Percentiles rank a stretch among this genome's conserved stretches.
These are phyloP conservation scores for Callocephalon fimbriatum DNA, from an alignment of 2,113 vertebrate species.

Conservation along the genomic window DNA sequence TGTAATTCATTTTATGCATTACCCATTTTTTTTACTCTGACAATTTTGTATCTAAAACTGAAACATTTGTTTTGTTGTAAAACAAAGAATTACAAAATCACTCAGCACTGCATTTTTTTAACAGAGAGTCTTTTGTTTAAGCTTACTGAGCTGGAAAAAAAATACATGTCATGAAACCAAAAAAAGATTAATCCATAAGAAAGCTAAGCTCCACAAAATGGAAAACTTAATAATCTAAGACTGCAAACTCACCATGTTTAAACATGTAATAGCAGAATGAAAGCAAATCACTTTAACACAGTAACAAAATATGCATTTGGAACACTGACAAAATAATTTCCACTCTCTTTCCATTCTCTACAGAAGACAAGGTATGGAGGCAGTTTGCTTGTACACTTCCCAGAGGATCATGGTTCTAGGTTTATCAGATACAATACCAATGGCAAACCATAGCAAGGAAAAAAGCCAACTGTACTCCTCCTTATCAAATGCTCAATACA, in stretches of 20 bases:
- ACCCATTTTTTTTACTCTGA: neutral
- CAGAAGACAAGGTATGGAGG: neutral
- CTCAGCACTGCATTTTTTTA: neutral
- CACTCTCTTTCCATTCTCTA: neutral
- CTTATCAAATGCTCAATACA: neutral
- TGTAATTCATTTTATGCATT: neutral
- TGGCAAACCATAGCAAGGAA: neutral
- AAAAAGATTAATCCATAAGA: neutral
- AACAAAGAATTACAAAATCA: neutral
- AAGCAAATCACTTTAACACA: neutral
- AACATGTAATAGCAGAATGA: neutral
- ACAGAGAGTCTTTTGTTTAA: conserved; percentile 13
- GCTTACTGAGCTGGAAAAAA: neutral
- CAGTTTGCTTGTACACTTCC: neutral
- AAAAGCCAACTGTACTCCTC: neutral
- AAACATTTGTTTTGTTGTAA: neutral
- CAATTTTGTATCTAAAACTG: neutral
- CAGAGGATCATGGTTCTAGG: neutral
- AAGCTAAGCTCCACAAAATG: neutral
- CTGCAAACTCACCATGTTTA: neutral
- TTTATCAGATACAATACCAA: neutral
- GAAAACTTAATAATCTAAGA: neutral
- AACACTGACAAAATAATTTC: neutral
- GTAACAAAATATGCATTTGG: neutral
- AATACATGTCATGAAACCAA: neutral